A percentile compares a stretch with the other conserved stretches of the same genome.
phyloP scores from a whole-genome alignment of 2,797 vertebrate species.

The Betta splendens region DNA sequence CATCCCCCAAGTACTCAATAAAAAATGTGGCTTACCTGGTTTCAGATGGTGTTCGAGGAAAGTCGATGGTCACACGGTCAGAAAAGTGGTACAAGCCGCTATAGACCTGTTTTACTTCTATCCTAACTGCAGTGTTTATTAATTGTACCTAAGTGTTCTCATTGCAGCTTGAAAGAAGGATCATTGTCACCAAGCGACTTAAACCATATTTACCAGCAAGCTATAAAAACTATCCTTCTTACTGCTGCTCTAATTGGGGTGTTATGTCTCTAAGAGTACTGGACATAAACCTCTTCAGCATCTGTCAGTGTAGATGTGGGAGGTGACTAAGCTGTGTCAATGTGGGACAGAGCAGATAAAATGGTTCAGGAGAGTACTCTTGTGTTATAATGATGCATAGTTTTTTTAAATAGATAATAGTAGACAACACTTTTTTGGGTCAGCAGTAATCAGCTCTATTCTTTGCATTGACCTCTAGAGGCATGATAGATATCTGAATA shows the following conservation, averaged over 20 bases:
- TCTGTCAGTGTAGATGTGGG: conserved; percentile 33
- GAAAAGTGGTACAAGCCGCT: conserved; percentile 42
- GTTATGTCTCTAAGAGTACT: conserved; percentile 28
- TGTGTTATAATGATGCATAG: neutral
- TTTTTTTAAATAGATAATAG: neutral
- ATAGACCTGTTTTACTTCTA: neutral
- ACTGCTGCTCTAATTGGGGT: conserved; percentile 16
- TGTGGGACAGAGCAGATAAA: neutral
- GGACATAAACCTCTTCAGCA: conserved; percentile 35
- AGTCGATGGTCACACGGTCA: conserved; percentile 37
- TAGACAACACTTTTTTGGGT: neutral
- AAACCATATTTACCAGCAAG: neutral
- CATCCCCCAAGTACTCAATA: neutral
- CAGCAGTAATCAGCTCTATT: conserved; percentile 2
- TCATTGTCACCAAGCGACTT: neutral
- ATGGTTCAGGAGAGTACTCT: neutral
- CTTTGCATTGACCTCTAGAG: conserved; percentile 18
- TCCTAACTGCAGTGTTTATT: neutral
- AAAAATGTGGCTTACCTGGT: conserved; percentile 46
- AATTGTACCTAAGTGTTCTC: neutral
- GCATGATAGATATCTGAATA: conserved; percentile 11
- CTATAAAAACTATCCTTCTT: neutral
- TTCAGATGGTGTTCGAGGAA: conserved; percentile 36
- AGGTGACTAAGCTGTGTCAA: conserved; percentile 8
- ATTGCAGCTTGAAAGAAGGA: neutral